Evolutionary conservation across 2,113 vertebrate species (phyloP).

Genomic region (Burhinus oedicnemus): DNA sequence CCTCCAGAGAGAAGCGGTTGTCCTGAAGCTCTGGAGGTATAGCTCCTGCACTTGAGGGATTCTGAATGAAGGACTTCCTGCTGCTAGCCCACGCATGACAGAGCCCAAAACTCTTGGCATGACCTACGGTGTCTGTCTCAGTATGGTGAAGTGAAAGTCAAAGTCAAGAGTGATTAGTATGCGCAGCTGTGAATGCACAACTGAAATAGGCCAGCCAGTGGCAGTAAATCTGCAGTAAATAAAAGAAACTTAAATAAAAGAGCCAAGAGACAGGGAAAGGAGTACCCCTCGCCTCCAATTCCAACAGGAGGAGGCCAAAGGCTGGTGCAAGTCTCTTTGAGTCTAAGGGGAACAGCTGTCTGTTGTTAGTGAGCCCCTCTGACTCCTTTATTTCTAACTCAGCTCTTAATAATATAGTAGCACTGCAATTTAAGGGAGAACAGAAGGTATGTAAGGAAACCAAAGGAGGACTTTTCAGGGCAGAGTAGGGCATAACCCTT

Average conservation of each 20-base stretch:
- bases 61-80: background rate
- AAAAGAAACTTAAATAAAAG: background rate
- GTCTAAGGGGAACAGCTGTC: background rate
- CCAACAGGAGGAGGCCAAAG: background rate
- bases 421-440: background rate
- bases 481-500: background rate
- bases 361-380: background rate
- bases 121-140: background rate
- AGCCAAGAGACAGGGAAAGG: background rate
- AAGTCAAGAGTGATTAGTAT: background rate
- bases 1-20: background rate
- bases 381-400: background rate
- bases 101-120: fast-evolving
- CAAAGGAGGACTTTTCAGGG: background rate
- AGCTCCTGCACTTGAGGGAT: background rate
- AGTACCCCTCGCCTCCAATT: background rate
- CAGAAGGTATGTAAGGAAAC: background rate
- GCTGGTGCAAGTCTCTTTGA: background rate
- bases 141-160: background rate
- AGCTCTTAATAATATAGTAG: background rate
- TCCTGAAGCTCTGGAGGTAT: background rate
- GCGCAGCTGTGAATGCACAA: background rate
- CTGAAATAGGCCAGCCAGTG: background rate
- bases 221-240: background rate
- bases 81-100: background rate